Conservation (phyloP, 1,140 invertebrate genomes). For the Trichoplusia ni region DNA sequence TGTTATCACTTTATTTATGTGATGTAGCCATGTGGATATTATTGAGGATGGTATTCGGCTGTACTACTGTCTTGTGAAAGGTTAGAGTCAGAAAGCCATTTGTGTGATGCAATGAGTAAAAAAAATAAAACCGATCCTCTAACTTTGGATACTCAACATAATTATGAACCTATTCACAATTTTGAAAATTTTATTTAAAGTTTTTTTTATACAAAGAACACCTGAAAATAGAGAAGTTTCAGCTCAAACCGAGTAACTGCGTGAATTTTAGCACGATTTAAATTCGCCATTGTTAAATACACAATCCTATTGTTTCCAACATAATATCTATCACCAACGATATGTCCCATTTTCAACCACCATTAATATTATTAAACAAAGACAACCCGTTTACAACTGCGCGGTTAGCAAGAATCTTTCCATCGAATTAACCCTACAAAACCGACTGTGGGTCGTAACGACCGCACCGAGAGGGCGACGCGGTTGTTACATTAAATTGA, state of each 20-base stretch:
- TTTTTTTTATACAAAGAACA: too few relatives aligned
- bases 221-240: too few relatives aligned
- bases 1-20: constrained; percentile 12
- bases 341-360: constrained; percentile 26
- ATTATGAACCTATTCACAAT: too few relatives aligned
- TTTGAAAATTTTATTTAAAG: too few relatives aligned
- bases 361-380: constrained; percentile 32
- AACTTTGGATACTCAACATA: too few relatives aligned
- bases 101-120: too few relatives aligned
- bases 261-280: too few relatives aligned
- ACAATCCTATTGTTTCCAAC: neutral
- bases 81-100: too few relatives aligned
- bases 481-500: constrained; percentile 65
- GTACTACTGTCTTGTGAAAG: too few relatives aligned
- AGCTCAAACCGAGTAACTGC: too few relatives aligned
- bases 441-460: constrained; percentile 53
- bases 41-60: neutral
- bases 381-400: constrained; percentile 31
- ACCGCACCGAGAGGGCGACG: constrained; percentile 49
- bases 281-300: too few relatives aligned
- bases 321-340: constrained; percentile 13
- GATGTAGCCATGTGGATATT: constrained; percentile 1
- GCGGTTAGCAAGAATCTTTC: constrained; percentile 48
- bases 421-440: constrained; percentile 73
- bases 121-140: too few relatives aligned